These are phyloP conservation scores for Actinia equina DNA, from an alignment of 64 coral and sea anemone species.

Conservation along the genomic window DNA sequence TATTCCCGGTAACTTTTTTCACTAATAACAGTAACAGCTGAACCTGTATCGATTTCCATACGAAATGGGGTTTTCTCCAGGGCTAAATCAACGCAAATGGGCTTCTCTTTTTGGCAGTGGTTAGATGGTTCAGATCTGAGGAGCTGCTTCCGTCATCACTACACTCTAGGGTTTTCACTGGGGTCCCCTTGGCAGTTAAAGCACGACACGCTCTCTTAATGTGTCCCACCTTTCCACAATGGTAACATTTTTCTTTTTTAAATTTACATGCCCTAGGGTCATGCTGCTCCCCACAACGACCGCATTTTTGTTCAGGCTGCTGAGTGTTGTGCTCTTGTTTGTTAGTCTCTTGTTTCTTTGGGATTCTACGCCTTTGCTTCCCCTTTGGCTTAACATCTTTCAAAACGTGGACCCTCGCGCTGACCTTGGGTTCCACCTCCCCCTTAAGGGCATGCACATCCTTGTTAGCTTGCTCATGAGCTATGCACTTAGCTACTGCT, in stretches of 20 bases:
- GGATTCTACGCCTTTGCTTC: not conserved
- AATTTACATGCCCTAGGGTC: slow-evolving; percentile 43
- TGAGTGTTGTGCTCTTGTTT: not conserved
- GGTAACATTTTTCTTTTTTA: slow-evolving; percentile 38
- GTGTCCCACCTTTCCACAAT: slow-evolving; percentile 50
- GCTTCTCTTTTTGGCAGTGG: not conserved
- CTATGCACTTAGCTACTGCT: slow-evolving; percentile 23
- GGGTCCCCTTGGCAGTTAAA: not conserved
- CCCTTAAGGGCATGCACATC: slow-evolving; percentile 5
- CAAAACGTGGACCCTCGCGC: not conserved
- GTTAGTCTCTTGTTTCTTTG: not conserved
- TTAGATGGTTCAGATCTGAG: slow-evolving; percentile 15
- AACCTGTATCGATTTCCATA: slow-evolving; percentile 38
- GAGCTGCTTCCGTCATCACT: slow-evolving; percentile 20
- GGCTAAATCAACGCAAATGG: slow-evolving; percentile 10
- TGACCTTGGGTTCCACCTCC: not conserved
- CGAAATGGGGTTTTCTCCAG: not conserved
- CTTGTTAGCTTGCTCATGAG: slow-evolving; percentile 22
- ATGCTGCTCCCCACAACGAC: slow-evolving; percentile 38
- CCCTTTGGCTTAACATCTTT: not conserved
- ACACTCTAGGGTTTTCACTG: slow-evolving; percentile 7
- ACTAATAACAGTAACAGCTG: slow-evolving; percentile 35
- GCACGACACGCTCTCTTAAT: slow-evolving; percentile 26
- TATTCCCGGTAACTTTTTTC: not conserved
- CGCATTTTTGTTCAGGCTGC: not conserved